phyloP scores from a whole-genome alignment of 2,113 vertebrate genomes.

The Rhinoptilus africanus region DNA sequence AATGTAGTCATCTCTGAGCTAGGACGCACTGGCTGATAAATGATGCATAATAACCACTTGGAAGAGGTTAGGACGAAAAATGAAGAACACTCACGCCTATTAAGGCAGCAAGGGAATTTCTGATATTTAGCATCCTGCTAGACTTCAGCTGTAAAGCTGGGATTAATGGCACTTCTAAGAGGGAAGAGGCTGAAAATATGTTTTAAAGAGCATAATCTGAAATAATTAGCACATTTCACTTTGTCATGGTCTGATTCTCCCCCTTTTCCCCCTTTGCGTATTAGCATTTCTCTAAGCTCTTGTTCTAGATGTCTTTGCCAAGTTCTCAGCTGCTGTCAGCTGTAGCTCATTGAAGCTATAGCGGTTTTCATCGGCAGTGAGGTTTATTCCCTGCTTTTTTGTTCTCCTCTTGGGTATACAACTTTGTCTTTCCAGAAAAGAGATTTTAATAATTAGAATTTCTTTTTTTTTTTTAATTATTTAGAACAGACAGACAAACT shows the following conservation, averaged over 20 bases:
- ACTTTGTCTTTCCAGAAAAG: not conserved
- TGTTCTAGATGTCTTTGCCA: not conserved
- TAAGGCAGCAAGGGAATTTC: conserved; percentile 33
- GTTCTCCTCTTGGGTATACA: not conserved
- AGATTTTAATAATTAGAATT: not conserved
- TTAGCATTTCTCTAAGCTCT: conserved; percentile 41
- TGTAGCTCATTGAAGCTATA: conserved; percentile 12
- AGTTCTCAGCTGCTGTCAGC: conserved; percentile 54
- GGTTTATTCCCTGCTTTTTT: not conserved
- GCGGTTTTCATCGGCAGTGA: conserved; percentile 1
- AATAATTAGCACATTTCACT: conserved; percentile 54
- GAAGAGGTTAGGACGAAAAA: conserved; percentile 23
- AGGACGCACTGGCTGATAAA: conserved; percentile 23
- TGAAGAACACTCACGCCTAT: not conserved
- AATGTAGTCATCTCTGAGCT: conserved; percentile 1
- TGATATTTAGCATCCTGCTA: conserved; percentile 20
- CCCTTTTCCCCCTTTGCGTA: not conserved
- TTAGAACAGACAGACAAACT: not conserved
- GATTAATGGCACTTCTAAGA: conserved; percentile 33
- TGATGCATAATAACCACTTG: conserved; percentile 24
- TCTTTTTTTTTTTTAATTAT: not conserved
- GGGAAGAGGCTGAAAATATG: not conserved
- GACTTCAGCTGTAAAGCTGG: conserved; percentile 13
- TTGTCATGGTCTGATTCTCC: conserved; percentile 6
- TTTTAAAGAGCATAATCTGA: conserved; percentile 49